Conservation (phyloP, 2,888 invertebrate species). For the Galerucella calmariensis region DNA sequence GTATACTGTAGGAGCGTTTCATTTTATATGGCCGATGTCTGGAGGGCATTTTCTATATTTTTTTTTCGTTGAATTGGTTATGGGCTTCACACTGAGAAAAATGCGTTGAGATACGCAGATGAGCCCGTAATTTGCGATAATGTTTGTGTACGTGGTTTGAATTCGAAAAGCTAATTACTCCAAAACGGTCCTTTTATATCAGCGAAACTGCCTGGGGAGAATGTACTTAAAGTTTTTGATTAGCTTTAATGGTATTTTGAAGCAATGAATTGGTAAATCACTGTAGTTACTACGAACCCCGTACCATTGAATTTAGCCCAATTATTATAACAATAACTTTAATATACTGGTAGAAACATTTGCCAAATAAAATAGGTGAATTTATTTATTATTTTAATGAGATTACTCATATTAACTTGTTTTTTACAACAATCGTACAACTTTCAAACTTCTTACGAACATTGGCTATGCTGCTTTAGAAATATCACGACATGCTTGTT, state of each 20-base stretch:
- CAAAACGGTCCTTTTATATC: slow-evolving; percentile 10
- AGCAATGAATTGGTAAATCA: neutral
- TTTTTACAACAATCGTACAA: too few relatives aligned
- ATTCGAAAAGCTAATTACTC: neutral
- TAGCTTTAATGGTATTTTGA: neutral
- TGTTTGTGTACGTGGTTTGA: slow-evolving; percentile 15
- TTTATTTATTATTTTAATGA: too few relatives aligned
- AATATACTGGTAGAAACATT: too few relatives aligned
- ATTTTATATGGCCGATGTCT: slow-evolving; percentile 19
- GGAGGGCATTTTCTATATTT: slow-evolving; percentile 21
- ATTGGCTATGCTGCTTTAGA: too few relatives aligned
- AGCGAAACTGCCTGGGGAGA: neutral
- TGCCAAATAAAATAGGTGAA: too few relatives aligned
- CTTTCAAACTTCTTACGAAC: too few relatives aligned
- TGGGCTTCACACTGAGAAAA: slow-evolving; percentile 22
- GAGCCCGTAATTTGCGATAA: slow-evolving; percentile 16
- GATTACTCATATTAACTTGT: too few relatives aligned
- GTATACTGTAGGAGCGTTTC: slow-evolving; percentile 28
- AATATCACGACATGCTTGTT: too few relatives aligned
- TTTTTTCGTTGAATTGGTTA: neutral
- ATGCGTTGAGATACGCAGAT: slow-evolving; percentile 15
- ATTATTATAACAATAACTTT: too few relatives aligned
- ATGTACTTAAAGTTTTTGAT: slow-evolving; percentile 2
- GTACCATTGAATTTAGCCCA: too few relatives aligned
- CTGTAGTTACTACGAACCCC: neutral